Evolutionary conservation across 2,797 vertebrate species (phyloP), one percentile per base, ranked within the genome.

Genomic region (Diceros bicornis): DNA sequence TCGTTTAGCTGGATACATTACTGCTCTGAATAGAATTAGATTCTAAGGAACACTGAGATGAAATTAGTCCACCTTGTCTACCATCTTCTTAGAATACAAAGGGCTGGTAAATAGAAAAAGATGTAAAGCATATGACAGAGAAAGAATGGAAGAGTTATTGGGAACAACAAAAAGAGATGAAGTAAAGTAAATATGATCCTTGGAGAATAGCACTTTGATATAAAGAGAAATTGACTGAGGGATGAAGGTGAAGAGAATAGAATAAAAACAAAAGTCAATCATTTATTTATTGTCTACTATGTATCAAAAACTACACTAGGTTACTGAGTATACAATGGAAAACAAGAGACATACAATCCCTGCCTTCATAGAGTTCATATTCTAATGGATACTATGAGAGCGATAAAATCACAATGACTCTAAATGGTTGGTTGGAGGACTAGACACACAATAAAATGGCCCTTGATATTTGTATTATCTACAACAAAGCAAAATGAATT

Each of bases 401-500:
- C 37, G 16, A 16, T n/a, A 85, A 44, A 96, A 72, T 20, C 32
- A 75, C 16, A 89, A 32, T n/a, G 52, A 29, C 32, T 87, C 20
- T 50, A 90, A 82, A 90, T 44, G 55, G 20, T 55, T 68, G 34
- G 10, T 20, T 84, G 34, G 29, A 84, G 14, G 23, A 62, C 1
- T 4, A 74, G 18, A 10, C 79, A 78, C n/a, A 61, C 7, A 91
- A 34, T 79, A 91, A 93, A 96, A 72, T 52, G 47, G 7, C 14
- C 17, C 77, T 52, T 13, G 27, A 79, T n/a, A 23, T 47, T 41
- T 57, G 50, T 61, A 74, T 83, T 84, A 66, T 27, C 16, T 72
- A 72, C 17, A 84, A 68, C 32, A 84, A 91, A 90, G 41, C n/a
- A 95, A 93, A 93, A 78, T 71, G 2, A 69, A 68, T 55, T 47